These are phyloP conservation scores for Amphiprion percula DNA, from an alignment of 2,113 vertebrate species.

Conservation along the genomic window DNA sequence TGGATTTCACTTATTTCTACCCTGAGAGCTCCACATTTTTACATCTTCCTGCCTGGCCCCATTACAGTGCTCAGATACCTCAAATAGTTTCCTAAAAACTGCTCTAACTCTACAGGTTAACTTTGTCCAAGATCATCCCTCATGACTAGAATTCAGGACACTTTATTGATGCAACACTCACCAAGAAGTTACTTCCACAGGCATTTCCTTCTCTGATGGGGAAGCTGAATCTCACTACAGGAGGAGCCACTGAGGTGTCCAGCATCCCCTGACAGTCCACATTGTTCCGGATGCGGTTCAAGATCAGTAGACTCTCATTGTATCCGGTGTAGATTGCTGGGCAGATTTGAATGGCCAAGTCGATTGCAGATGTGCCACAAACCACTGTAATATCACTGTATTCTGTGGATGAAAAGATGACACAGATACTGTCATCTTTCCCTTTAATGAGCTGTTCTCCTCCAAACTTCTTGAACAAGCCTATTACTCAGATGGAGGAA, in stretches of 20 bases:
- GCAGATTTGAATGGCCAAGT: conserved; percentile 78
- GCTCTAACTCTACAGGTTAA: conserved; percentile 14
- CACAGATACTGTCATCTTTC: neutral
- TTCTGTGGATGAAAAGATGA: conserved; percentile 48
- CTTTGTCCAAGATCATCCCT: neutral
- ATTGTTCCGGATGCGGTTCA: conserved; percentile 66
- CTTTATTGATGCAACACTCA: conserved; percentile 49
- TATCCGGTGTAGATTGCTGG: conserved; percentile 81
- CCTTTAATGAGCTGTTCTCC: neutral
- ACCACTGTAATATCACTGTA: conserved; percentile 78
- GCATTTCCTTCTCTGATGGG: conserved; percentile 74
- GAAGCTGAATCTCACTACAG: conserved; percentile 79
- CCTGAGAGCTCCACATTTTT: neutral
- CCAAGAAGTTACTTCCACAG: conserved; percentile 78
- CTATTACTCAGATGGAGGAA: neutral
- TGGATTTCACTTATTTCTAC: neutral
- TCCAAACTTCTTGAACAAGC: neutral
- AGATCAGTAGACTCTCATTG: conserved; percentile 75
- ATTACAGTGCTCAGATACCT: neutral
- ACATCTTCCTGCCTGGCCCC: neutral
- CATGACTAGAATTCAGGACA: conserved; percentile 1
- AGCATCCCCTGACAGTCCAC: conserved; percentile 66
- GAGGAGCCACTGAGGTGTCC: conserved; percentile 65
- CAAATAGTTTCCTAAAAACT: conserved; percentile 24
- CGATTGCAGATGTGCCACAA: conserved; percentile 79